These are phyloP conservation scores for Octodon degus DNA, from an alignment of 2,113 vertebrate species.

Conservation along the genomic window DNA sequence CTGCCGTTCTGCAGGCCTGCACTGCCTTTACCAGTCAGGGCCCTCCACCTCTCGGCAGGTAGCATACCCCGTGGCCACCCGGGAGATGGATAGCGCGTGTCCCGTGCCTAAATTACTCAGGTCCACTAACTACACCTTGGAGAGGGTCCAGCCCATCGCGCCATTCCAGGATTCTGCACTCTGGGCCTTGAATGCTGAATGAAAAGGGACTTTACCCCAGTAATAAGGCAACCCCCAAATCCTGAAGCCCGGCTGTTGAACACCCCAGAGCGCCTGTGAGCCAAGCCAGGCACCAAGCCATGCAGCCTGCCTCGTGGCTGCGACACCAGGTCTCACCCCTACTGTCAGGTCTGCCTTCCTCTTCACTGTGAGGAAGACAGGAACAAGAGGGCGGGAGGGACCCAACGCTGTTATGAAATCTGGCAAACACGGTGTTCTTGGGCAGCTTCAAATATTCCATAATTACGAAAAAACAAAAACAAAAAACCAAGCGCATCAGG, in stretches of 20 bases:
- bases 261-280: background rate
- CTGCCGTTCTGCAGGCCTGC: background rate
- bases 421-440: background rate
- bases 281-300: background rate
- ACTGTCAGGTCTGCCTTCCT: background rate
- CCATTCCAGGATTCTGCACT: background rate
- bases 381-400: background rate
- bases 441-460: background rate
- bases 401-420: background rate
- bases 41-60: background rate
- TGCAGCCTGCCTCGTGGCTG: no score
- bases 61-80: background rate
- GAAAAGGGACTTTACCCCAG: background rate
- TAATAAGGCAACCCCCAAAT: background rate
- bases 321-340: background rate
- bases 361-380: background rate
- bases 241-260: background rate
- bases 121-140: background rate
- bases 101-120: background rate
- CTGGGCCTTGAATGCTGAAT: background rate
- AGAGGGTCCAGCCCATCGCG: background rate
- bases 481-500: background rate
- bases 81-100: background rate
- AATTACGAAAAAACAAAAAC: background rate
- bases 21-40: background rate